Evolutionary conservation across 2,888 invertebrate species (phyloP).

Genomic region (Flexamia atlantica): DNA sequence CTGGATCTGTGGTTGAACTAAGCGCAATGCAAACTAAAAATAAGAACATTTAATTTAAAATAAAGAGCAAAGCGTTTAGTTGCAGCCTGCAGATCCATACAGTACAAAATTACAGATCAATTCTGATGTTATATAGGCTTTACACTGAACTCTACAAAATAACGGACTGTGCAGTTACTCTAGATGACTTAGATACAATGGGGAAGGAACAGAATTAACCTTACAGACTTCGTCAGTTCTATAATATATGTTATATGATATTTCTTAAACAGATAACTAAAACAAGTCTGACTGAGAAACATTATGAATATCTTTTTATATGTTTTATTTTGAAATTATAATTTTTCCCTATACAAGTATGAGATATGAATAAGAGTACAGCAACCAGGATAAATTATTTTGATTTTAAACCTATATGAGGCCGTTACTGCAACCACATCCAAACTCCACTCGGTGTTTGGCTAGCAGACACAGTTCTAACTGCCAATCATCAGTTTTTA

Average conservation of each 20-base stretch:
- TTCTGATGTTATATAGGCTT: conserved; percentile 62
- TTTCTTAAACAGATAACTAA: conserved; percentile 17
- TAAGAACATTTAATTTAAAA: conserved; percentile 52
- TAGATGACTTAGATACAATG: conserved; percentile 65
- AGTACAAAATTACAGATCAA: conserved; percentile 66
- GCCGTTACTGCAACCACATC: background rate
- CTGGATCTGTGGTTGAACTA: conserved; percentile 56
- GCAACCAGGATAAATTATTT: conserved; percentile 19
- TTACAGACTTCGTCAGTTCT: conserved; percentile 33
- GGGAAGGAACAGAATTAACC: conserved; percentile 64
- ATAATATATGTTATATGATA: background rate
- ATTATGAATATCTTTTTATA: background rate
- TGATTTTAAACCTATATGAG: conserved; percentile 3
- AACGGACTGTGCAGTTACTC: conserved; percentile 57
- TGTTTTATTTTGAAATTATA: background rate
- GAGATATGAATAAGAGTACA: conserved; percentile 43
- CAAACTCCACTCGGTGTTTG: background rate
- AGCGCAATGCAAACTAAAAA: conserved; percentile 52
- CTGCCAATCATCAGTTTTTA: background rate
- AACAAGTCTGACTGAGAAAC: conserved; percentile 2
- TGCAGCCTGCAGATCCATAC: conserved; percentile 61
- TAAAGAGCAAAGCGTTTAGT: conserved; percentile 59
- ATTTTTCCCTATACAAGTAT: background rate
- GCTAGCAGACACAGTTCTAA: background rate
- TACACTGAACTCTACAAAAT: conserved; percentile 57